phyloP scores from a whole-genome alignment of 2,113 vertebrate species.

The Macrotis lagotis region DNA sequence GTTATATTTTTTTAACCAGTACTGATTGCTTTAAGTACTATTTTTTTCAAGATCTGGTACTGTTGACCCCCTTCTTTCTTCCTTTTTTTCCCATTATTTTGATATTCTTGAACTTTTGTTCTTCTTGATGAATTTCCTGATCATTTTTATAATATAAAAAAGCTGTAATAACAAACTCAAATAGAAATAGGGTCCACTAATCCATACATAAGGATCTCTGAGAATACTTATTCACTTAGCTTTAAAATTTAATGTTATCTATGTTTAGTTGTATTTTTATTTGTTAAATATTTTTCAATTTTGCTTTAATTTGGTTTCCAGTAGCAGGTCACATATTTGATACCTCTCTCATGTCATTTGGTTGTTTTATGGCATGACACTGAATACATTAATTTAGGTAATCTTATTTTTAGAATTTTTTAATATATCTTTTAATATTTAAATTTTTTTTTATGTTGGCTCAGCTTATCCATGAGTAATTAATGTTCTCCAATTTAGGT shows the following conservation, averaged over 20 bases:
- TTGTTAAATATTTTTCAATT: not conserved
- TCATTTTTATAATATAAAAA: not conserved
- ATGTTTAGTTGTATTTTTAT: not conserved
- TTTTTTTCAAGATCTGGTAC: not conserved
- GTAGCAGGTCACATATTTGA: not conserved
- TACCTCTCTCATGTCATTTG: not conserved
- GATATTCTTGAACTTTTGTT: not conserved
- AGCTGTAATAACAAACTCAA: not conserved
- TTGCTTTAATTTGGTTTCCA: not conserved
- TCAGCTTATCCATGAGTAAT: not conserved
- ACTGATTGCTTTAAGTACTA: not conserved
- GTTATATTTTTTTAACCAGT: not conserved
- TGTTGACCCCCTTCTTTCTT: not conserved
- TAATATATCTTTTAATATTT: too few species aligned
- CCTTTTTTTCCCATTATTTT: not conserved
- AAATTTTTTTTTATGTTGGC: not conserved
- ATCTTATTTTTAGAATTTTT: not conserved
- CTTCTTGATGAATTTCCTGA: not conserved
- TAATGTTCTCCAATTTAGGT: not conserved
- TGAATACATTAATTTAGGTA: not conserved
- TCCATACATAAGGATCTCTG: not conserved
- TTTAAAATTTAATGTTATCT: not conserved
- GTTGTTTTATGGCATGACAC: not conserved
- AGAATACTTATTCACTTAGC: not conserved
- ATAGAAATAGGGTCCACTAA: not conserved